Evolutionary conservation across 2,797 vertebrate species (phyloP).

Genomic region (Oceanodroma leucorhoa): DNA sequence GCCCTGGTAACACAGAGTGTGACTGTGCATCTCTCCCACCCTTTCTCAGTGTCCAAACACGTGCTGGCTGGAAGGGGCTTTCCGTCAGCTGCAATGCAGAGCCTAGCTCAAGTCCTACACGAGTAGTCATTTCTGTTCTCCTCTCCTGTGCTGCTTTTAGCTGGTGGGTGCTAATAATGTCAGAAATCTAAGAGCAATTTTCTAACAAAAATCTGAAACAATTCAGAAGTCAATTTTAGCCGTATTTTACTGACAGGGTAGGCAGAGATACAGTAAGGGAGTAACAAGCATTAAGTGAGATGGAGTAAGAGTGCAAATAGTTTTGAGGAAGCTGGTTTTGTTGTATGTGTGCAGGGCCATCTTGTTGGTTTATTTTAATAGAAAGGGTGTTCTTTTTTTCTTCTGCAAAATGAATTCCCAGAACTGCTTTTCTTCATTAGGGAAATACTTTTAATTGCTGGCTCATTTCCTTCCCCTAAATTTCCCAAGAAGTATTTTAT

Average conservation of each 20-base stretch:
- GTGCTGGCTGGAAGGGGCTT: not conserved
- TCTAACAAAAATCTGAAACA: not conserved
- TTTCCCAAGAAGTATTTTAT: not conserved
- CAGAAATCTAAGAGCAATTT: not conserved
- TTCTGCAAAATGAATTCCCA: not conserved
- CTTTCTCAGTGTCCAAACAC: not conserved
- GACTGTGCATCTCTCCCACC: not conserved
- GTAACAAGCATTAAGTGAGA: not conserved
- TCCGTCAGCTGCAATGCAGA: not conserved
- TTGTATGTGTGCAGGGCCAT: not conserved
- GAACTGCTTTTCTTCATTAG: not conserved
- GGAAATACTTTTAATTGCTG: not conserved
- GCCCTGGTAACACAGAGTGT: not conserved
- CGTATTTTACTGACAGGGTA: not conserved
- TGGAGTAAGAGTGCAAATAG: not conserved
- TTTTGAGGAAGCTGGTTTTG: not conserved
- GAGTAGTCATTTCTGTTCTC: not conserved
- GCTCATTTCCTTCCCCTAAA: not conserved
- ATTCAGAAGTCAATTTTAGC: not conserved
- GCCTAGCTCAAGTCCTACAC: not conserved
- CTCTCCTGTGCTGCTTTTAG: not conserved
- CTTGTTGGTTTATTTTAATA: not conserved
- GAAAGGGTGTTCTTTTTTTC: not conserved
- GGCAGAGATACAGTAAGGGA: not conserved
- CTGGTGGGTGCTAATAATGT: not conserved